Percentiles rank a stretch among this genome's conserved stretches.
Conservation (phyloP, 2,113 vertebrate genomes). For the Pavo muticus region DNA sequence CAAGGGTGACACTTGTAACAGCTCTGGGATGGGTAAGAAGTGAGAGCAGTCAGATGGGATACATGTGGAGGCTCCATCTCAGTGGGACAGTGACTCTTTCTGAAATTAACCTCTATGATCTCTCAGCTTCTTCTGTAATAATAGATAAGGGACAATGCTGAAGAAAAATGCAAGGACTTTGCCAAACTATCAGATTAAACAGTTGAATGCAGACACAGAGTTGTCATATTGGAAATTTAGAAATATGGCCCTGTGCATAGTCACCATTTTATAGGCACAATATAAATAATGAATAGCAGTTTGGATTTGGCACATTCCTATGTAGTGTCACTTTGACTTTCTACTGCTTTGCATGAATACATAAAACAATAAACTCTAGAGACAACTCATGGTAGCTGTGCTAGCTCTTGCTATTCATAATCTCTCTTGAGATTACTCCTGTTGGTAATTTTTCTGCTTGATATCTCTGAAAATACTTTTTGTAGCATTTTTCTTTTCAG, state of each 20-base stretch:
- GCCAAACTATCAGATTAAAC: background rate
- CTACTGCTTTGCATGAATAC: background rate
- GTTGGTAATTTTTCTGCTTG: background rate
- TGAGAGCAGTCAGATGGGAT: background rate
- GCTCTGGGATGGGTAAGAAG: background rate
- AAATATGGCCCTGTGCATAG: background rate
- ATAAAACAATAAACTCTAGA: background rate
- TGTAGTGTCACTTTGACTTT: background rate
- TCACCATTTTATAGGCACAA: background rate
- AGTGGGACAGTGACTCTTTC: background rate
- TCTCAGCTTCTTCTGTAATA: background rate
- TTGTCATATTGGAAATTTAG: background rate
- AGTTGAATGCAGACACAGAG: background rate
- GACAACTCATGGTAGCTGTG: background rate
- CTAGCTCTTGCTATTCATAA: background rate
- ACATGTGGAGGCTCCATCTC: fast-evolving
- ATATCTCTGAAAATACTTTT: background rate
- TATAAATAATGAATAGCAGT: background rate
- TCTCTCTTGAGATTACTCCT: background rate
- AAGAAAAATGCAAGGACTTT: background rate
- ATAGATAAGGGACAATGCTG: background rate
- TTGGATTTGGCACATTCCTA: background rate
- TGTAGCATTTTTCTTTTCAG: background rate
- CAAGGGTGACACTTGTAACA: fast-evolving
- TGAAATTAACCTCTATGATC: background rate